A percentile compares a stretch with the other conserved stretches of the same genome.
Evolutionary conservation across 2,797 vertebrate species (phyloP).

Genomic region (Zenarchopterus dispar): DNA sequence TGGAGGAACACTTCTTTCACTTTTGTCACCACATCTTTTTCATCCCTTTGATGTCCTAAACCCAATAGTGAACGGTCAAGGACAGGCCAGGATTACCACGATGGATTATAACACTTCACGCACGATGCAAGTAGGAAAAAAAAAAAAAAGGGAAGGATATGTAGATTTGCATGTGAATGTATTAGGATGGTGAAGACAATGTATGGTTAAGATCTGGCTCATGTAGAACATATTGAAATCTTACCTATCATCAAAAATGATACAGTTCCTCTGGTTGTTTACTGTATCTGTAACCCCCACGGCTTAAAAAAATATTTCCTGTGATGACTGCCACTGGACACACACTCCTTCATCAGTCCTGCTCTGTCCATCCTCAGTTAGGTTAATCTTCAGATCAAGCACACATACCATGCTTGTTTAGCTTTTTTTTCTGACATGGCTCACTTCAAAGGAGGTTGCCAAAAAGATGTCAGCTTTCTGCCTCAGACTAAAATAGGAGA

Average conservation of each 20-base stretch:
- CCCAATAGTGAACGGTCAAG: conserved; percentile 63
- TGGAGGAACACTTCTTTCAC: conserved; percentile 63
- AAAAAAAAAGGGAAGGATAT: conserved; percentile 31
- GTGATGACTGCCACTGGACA: conserved; percentile 63
- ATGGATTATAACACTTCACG: conserved; percentile 68
- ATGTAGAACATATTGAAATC: conserved; percentile 3
- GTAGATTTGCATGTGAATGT: conserved; percentile 41
- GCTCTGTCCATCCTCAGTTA: conserved; percentile 52
- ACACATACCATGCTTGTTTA: conserved; percentile 74
- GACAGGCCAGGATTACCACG: conserved; percentile 64
- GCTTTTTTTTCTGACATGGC: conserved; percentile 69
- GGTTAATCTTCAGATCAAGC: conserved; percentile 80
- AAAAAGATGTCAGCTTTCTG: conserved; percentile 78
- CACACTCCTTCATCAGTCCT: conserved; percentile 42
- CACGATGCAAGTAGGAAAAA: conserved; percentile 15
- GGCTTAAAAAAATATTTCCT: conserved; percentile 34
- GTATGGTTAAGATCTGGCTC: conserved; percentile 7
- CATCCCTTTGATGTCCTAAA: conserved; percentile 77
- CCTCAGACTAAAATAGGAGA: conserved; percentile 66
- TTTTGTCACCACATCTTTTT: conserved; percentile 71
- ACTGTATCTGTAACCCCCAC: conserved; percentile 25
- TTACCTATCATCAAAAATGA: conserved; percentile 10
- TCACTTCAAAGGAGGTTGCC: conserved; percentile 82
- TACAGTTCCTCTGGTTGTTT: conserved; percentile 31
- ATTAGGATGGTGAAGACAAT: conserved; percentile 9